These are phyloP conservation scores for Ailurus styani DNA, from an alignment of 2,113 vertebrate species.

Conservation along the genomic window DNA sequence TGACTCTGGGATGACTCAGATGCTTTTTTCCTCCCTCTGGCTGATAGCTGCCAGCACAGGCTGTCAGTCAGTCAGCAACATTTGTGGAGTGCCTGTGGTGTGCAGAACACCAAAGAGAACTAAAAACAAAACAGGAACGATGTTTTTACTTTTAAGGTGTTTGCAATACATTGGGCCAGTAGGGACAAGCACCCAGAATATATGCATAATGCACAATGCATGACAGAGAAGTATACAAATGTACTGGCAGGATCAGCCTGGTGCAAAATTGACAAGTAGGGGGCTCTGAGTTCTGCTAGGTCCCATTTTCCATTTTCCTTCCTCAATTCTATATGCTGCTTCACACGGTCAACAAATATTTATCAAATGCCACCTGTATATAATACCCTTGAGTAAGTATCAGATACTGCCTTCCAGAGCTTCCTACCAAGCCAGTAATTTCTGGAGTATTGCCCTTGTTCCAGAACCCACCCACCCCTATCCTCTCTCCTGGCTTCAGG, in stretches of 20 bases:
- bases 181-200: neutral
- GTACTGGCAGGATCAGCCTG: neutral
- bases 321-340: neutral
- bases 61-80: neutral
- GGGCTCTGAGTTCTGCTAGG: neutral
- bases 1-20: conserved; percentile 11
- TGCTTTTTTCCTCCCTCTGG: neutral
- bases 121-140: neutral
- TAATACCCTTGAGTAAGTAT: neutral
- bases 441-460: neutral
- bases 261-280: neutral
- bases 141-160: neutral
- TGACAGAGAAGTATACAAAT: neutral
- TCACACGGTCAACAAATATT: neutral
- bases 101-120: neutral
- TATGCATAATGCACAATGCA: neutral
- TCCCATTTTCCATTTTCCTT: neutral
- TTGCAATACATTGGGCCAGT: neutral
- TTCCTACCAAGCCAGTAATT: neutral
- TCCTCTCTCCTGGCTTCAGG: neutral
- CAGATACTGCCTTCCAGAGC: neutral
- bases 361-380: neutral
- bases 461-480: neutral
- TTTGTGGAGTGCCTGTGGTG: neutral
- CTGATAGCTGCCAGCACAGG: neutral